These are phyloP conservation scores for Virgularia gustaviana DNA, from an alignment of 92 coral and sea anemone genomes.

Conservation along the genomic window DNA sequence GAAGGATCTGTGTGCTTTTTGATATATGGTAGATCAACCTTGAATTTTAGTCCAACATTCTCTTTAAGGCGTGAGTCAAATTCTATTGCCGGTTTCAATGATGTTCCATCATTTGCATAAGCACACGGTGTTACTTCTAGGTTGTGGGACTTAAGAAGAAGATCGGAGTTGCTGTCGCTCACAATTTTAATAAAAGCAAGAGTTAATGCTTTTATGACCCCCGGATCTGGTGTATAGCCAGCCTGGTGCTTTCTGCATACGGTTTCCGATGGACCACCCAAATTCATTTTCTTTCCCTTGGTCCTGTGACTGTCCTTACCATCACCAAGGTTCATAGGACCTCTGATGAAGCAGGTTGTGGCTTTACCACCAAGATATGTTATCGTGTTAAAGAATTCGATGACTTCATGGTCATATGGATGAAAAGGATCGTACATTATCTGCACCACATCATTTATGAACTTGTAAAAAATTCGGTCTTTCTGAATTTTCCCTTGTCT, in stretches of 20 bases:
- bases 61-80: conserved; percentile 39
- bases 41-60: conserved; percentile 38
- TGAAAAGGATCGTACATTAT: conserved; percentile 45
- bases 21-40: conserved; percentile 31
- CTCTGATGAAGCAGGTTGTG: conserved; percentile 46
- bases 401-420: conserved; percentile 32
- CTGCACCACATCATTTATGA: conserved; percentile 32
- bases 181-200: conserved; percentile 18
- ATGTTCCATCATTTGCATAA: conserved; percentile 43
- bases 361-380: conserved; percentile 44
- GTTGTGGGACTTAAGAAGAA: conserved; percentile 29
- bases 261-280: conserved; percentile 48
- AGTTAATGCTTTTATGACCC: conserved; percentile 39
- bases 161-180: conserved; percentile 26
- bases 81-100: conserved; percentile 49
- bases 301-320: conserved; percentile 39
- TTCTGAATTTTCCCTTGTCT: conserved; percentile 41
- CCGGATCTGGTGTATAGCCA: conserved; percentile 42
- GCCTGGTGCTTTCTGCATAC: conserved; percentile 43
- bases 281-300: conserved; percentile 34
- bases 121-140: conserved; percentile 25
- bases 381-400: conserved; percentile 39
- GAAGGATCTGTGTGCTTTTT: conserved; percentile 26
- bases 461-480: conserved; percentile 45
- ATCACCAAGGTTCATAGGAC: conserved; percentile 51